phyloP scores from a whole-genome alignment of 2,797 vertebrate species.

The Clarias pachynema region DNA sequence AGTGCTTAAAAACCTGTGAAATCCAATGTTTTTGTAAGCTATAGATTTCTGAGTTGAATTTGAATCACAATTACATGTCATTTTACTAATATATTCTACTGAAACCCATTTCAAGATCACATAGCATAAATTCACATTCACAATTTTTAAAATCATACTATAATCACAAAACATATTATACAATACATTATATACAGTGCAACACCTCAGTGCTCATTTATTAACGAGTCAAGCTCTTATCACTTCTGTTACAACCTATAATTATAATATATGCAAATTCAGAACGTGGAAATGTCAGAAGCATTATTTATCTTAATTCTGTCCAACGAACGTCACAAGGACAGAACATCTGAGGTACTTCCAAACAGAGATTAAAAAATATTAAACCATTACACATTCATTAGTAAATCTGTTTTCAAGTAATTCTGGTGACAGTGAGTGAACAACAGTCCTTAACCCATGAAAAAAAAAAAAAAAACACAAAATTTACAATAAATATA shows the following conservation, averaged over 20 bases:
- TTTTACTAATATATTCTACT: background rate
- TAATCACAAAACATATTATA: slow-evolving; percentile 42
- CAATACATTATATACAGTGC: slow-evolving; percentile 25
- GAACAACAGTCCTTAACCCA: background rate
- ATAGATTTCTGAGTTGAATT: background rate
- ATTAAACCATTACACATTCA: background rate
- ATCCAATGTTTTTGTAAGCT: background rate
- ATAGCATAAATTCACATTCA: no score
- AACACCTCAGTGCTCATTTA: background rate
- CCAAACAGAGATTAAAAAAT: background rate
- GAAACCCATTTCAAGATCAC: background rate
- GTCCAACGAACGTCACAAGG: background rate
- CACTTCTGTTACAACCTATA: background rate
- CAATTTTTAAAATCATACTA: background rate
- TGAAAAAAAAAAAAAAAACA: background rate
- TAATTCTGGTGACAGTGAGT: background rate
- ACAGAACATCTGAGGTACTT: background rate
- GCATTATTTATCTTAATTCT: no score
- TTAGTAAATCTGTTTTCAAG: background rate
- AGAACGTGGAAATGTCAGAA: background rate
- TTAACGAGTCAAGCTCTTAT: background rate
- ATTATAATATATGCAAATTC: background rate
- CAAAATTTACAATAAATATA: background rate
- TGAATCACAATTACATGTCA: background rate
- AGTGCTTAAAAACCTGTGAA: background rate